Evolutionary conservation across 2,113 vertebrate genomes (phyloP), one percentile per base, ranked within the genome.

Genomic region (Guaruba guarouba): DNA sequence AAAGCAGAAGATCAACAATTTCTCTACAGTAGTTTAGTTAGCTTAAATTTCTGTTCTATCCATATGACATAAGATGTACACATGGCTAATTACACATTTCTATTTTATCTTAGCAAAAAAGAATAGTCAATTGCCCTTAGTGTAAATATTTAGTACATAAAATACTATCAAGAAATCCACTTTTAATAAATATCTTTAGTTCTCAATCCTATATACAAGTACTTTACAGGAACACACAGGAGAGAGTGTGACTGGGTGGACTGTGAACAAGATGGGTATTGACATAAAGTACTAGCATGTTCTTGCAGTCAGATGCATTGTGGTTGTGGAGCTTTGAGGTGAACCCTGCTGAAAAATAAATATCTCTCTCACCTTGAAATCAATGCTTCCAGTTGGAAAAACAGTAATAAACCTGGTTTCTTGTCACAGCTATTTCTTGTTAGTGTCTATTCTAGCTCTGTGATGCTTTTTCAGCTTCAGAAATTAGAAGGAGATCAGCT

Each of bases 141-240:
- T 15, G 91, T 97, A 97, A 96, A 88, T 97, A 96, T 92, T 97
- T 95, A 97, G 96, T 92, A 97, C 96, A 97, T 96, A 97, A 97
- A 97, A 98, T 95, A 97, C 97, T 98, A 97, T 97, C 95, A 94
- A 94, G 97, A 97, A 97, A 93, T 98, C 97, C 95, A 97, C 91
- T 97, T 98, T 98, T 96, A 99, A 99, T 99, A 99, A 99, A 99
- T 99, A 99, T 96, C 97, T 98, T 98, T 94, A 96, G 97, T 98
- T 99, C 98, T 98, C 97, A 95, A 98, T 98, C 97, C 98, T 99
- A 99, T 99, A 97, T 99, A 99, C 99, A 99, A 97, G 97, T 97
- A 98, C 97, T 99, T 97, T 98, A 99, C 98, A 99, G 97, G 86
- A 95, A 96, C 94, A 98, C 97, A 97, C 98, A 91, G 94, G 96